Evolutionary conservation across 2,888 invertebrate species (phyloP), one percentile per base, ranked within the genome.

Genomic region (Phorcus lineatus): DNA sequence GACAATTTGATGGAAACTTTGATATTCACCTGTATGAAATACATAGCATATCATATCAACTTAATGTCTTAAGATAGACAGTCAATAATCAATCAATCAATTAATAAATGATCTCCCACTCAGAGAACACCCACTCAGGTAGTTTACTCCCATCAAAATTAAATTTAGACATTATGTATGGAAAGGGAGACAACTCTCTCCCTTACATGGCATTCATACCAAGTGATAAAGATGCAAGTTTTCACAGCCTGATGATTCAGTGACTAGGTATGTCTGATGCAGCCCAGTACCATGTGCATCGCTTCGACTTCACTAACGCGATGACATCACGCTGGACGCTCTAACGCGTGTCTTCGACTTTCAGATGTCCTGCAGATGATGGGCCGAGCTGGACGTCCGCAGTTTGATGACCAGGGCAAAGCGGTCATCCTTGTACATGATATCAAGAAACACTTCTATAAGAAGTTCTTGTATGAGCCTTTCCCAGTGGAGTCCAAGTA

Each of bases 311-410:
- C 6, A 16, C 17, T 54, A 28, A 28, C 13, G 28, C 62, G 28
- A 62, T 62, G 62, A 62, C 62, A 62, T 62, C 62, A 57, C 57
- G 24, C n/a, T 62, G 62, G 62, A 62, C 62, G 16, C 28, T 11
- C 47, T 47, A 6, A 47, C 47, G 47, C 47, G 13, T 24, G 62
- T 24, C 62, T 28, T 13, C 74, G 36, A 52, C 16, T 84, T 91
- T 9, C 86, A 94, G 99, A 99, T 94, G 99, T 99, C 0, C 94
- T 99, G 80, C 99, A 99, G 94, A 99, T 99, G 99, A 99, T 99
- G 96, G 99, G 99, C 1, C 95, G 99, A 80, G 99, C 99, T 80
- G 99, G 99, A 0, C 95, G 99, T 78, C 99, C 99, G 0, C 97
- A 99, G 94, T 99, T 96, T 91, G 99, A 99, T 93, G 96, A 96